Conservation (phyloP, 2,888 invertebrate genomes). For the Oscheius sp. region DNA sequence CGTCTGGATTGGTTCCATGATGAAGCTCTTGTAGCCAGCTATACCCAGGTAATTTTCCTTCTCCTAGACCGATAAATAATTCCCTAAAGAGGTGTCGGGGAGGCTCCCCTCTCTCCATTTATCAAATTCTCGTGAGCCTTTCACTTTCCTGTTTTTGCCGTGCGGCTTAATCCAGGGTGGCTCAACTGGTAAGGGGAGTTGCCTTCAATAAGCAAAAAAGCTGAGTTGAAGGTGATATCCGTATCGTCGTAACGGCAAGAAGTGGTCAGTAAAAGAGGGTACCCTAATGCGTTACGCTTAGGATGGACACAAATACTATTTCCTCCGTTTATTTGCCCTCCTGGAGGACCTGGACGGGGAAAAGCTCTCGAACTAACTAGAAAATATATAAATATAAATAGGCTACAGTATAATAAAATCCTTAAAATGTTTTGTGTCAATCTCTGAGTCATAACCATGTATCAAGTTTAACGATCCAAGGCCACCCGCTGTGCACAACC, state of each 20-base stretch:
- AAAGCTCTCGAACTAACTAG: not conserved
- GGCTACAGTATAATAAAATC: too few relatives aligned
- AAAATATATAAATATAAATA: too few relatives aligned
- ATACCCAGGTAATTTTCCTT: slow-evolving; percentile 43
- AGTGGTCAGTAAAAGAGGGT: too few relatives aligned
- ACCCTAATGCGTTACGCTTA: too few relatives aligned
- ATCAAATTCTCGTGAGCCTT: not conserved
- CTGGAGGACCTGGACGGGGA: slow-evolving; percentile 8
- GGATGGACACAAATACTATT: slow-evolving; percentile 32
- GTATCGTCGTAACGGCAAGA: too few relatives aligned
- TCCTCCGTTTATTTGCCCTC: slow-evolving; percentile 31
- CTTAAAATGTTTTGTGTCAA: too few relatives aligned
- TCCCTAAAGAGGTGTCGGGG: slow-evolving; percentile 1
- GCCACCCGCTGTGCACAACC: too few relatives aligned
- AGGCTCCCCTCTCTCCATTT: not conserved
- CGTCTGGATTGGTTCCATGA: slow-evolving; percentile 68
- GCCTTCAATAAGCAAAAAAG: not conserved
- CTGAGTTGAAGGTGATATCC: not conserved
- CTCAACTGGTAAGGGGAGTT: slow-evolving; percentile 1
- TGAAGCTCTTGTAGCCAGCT: slow-evolving; percentile 63
- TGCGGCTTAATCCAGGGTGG: not conserved
- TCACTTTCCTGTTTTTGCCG: not conserved
- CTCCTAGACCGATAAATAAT: not conserved
- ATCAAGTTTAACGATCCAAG: too few relatives aligned
- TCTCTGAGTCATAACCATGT: too few relatives aligned